phyloP scores from a whole-genome alignment of 1,140 invertebrate species.

The Pogonus chalceus region DNA sequence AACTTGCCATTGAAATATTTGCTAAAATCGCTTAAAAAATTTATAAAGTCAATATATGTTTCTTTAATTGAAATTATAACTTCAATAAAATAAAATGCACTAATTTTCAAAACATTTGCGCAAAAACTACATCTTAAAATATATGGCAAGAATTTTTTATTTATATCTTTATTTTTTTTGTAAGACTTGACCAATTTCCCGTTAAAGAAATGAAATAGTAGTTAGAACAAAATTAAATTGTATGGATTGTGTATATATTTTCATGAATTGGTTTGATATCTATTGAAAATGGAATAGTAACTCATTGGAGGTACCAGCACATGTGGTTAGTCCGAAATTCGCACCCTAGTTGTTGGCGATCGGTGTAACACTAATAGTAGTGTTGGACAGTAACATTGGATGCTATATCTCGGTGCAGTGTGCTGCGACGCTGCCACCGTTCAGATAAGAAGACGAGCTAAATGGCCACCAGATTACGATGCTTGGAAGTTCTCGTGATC shows the following conservation, averaged over 20 bases:
- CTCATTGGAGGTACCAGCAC: slow-evolving; percentile 9
- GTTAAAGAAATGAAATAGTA: too few relatives aligned
- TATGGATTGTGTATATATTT: background rate
- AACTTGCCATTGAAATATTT: too few relatives aligned
- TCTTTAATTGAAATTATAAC: too few relatives aligned
- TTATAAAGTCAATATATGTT: too few relatives aligned
- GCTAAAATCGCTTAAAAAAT: too few relatives aligned
- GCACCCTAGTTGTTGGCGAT: background rate
- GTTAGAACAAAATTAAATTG: too few relatives aligned
- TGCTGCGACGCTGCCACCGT: background rate
- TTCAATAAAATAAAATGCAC: too few relatives aligned
- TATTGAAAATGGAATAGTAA: slow-evolving; percentile 6
- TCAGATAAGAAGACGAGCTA: slow-evolving; percentile 12
- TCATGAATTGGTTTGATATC: slow-evolving; percentile 5
- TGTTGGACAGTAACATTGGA: slow-evolving; percentile 11
- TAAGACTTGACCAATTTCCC: too few relatives aligned
- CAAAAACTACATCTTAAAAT: too few relatives aligned
- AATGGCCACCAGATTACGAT: slow-evolving; percentile 9
- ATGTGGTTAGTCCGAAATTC: slow-evolving; percentile 8
- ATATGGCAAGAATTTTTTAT: too few relatives aligned
- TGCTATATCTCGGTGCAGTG: slow-evolving; percentile 8
- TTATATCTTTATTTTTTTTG: too few relatives aligned
- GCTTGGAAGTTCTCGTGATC: slow-evolving; percentile 8
- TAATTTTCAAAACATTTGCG: too few relatives aligned
- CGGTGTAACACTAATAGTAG: slow-evolving; percentile 12